These are phyloP conservation scores for Lacanobia oleracea DNA, from an alignment of 2,888 invertebrate genomes.

Conservation along the genomic window DNA sequence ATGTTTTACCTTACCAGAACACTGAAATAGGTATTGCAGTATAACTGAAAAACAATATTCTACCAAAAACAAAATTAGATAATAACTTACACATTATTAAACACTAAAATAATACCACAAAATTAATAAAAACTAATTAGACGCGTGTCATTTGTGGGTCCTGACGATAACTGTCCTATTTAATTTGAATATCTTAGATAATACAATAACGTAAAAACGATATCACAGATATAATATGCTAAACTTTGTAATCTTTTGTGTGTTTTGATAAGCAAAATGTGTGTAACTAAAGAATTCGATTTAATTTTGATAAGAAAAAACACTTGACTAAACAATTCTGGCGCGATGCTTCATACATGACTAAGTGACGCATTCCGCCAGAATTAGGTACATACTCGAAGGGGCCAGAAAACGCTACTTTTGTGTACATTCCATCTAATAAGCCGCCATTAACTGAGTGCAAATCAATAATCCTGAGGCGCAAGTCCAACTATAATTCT, in stretches of 20 bases:
- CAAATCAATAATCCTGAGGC: too few species aligned
- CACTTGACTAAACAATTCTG: too few species aligned
- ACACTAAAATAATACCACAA: slow-evolving; percentile 20
- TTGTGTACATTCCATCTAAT: too few species aligned
- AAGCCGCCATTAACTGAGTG: too few species aligned
- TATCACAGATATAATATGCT: slow-evolving; percentile 32
- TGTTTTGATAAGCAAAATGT: slow-evolving; percentile 5
- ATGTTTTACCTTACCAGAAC: too few species aligned
- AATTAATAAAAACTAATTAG: neutral
- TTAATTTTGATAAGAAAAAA: neutral
- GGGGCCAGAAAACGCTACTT: too few species aligned
- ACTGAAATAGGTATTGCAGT: neutral
- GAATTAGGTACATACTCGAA: too few species aligned
- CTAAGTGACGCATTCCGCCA: too few species aligned
- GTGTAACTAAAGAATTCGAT: slow-evolving; percentile 17
- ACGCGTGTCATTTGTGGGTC: neutral
- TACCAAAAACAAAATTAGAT: neutral
- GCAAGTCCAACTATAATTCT: too few species aligned
- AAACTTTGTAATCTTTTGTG: slow-evolving; percentile 25
- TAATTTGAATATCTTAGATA: slow-evolving; percentile 46
- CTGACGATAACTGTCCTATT: slow-evolving; percentile 31
- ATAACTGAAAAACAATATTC: neutral
- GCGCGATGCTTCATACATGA: too few species aligned
- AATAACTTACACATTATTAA: slow-evolving; percentile 48
- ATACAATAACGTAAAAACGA: slow-evolving; percentile 25